Evolutionary conservation across 2,113 vertebrate species (phyloP).

Genomic region (Nyctibius bracteatus): DNA sequence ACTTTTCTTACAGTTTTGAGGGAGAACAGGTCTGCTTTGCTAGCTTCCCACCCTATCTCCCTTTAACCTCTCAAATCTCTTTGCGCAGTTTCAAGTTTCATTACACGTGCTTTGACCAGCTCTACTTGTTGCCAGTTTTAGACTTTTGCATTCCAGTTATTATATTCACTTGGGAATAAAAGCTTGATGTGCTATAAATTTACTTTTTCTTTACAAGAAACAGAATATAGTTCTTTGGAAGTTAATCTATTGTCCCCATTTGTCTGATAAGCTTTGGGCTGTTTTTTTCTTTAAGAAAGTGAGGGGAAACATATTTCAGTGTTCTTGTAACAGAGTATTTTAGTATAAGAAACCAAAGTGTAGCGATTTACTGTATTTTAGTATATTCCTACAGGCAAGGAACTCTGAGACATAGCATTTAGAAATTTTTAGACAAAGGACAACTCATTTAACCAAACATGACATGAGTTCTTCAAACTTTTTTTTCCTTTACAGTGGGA

Average conservation of each 20-base stretch:
- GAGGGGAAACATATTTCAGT: conserved; percentile 56
- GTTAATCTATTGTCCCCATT: conserved; percentile 60
- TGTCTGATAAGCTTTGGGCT: conserved; percentile 71
- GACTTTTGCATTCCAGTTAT: conserved; percentile 40
- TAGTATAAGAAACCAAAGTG: conserved; percentile 6
- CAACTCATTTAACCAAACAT: conserved; percentile 36
- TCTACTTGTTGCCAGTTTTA: conserved; percentile 52
- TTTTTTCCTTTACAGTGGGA: background rate
- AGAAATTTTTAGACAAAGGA: conserved; percentile 29
- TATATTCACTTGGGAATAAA: conserved; percentile 44
- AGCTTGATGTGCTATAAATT: conserved; percentile 38
- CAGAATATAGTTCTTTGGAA: conserved; percentile 44
- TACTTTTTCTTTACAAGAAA: conserved; percentile 49
- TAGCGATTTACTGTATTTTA: conserved; percentile 53
- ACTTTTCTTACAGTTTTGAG: conserved; percentile 39
- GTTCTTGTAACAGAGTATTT: conserved; percentile 20
- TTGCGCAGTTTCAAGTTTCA: conserved; percentile 55
- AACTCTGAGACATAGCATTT: conserved; percentile 1
- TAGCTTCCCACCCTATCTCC: conserved; percentile 22
- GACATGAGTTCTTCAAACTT: conserved; percentile 24
- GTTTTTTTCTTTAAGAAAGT: conserved; percentile 54
- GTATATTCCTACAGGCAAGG: background rate
- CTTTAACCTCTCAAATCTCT: conserved; percentile 50
- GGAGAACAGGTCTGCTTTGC: conserved; percentile 48
- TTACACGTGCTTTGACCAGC: conserved; percentile 44